Conservation (phyloP, 2,113 vertebrate species). For the Castor canadensis region DNA sequence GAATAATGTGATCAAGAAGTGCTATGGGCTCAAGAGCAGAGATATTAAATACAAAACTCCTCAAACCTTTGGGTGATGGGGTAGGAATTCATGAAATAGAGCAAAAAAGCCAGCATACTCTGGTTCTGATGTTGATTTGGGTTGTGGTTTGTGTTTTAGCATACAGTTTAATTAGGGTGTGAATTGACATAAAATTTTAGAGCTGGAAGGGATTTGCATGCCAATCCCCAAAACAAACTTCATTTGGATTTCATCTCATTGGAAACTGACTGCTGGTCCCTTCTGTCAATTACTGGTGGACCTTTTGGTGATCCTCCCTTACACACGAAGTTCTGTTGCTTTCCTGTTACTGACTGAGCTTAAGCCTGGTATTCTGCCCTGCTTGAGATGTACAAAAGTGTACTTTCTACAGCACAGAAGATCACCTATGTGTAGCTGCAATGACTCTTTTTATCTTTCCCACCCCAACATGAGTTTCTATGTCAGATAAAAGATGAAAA, state of each 20-base stretch:
- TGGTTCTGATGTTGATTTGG: background rate
- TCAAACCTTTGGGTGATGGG: background rate
- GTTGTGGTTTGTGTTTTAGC: background rate
- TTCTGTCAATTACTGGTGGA: background rate
- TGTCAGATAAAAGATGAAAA: conserved; percentile 28
- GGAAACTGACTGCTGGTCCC: background rate
- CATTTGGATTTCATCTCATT: background rate
- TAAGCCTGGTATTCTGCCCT: background rate
- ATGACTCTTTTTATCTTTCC: background rate
- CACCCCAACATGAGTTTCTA: background rate
- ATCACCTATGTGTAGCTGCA: background rate
- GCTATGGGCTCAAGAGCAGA: background rate
- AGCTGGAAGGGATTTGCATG: conserved; percentile 24
- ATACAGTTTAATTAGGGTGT: background rate
- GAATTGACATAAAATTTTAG: background rate
- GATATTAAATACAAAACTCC: background rate
- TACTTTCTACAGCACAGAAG: background rate
- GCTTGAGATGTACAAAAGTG: background rate
- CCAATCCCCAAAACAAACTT: background rate
- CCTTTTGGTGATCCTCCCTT: background rate
- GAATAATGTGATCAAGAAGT: background rate
- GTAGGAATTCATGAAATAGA: background rate
- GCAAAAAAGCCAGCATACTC: background rate
- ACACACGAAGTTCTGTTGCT: background rate
- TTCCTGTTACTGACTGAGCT: background rate